Evolutionary conservation across 2,113 vertebrate species (phyloP).

Genomic region (Taxidea taxus): DNA sequence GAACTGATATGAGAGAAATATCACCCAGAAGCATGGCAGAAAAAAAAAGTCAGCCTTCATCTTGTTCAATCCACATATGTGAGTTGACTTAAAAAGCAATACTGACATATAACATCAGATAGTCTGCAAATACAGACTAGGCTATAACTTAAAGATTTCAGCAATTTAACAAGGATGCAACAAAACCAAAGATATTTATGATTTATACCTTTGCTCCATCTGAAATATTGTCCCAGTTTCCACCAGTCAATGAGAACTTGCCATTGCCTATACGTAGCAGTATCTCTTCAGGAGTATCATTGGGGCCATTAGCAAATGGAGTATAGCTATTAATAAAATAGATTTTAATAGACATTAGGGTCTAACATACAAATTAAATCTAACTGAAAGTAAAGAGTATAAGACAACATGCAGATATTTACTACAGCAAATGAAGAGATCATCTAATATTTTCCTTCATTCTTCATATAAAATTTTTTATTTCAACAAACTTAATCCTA

Average conservation of each 20-base stretch:
- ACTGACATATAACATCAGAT: slow-evolving; percentile 4
- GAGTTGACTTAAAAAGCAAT: slow-evolving; percentile 3
- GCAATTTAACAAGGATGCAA: neutral
- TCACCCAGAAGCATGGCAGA: neutral
- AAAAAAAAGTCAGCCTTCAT: neutral
- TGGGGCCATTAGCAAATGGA: slow-evolving; percentile 96
- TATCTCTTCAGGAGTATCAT: slow-evolving; percentile 97
- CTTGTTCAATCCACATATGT: neutral
- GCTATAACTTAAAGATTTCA: neutral
- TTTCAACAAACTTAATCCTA: slow-evolving; percentile 11
- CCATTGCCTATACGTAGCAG: slow-evolving; percentile 95
- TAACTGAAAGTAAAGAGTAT: neutral
- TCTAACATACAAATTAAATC: neutral
- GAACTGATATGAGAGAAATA: neutral
- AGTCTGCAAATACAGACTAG: neutral
- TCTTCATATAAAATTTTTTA: slow-evolving; percentile 12
- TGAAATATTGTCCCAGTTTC: slow-evolving; percentile 98
- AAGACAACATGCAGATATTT: slow-evolving; percentile 7
- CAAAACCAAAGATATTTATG: slow-evolving; percentile 73
- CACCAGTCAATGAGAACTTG: slow-evolving; percentile 95
- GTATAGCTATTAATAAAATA: slow-evolving; percentile 88
- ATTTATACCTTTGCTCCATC: slow-evolving; percentile 94
- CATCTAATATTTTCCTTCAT: neutral
- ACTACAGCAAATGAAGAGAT: neutral
- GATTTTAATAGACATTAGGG: slow-evolving; percentile 29